Evolutionary conservation across 1,140 invertebrate genomes (phyloP).

Genomic region (Magallana angulata): DNA sequence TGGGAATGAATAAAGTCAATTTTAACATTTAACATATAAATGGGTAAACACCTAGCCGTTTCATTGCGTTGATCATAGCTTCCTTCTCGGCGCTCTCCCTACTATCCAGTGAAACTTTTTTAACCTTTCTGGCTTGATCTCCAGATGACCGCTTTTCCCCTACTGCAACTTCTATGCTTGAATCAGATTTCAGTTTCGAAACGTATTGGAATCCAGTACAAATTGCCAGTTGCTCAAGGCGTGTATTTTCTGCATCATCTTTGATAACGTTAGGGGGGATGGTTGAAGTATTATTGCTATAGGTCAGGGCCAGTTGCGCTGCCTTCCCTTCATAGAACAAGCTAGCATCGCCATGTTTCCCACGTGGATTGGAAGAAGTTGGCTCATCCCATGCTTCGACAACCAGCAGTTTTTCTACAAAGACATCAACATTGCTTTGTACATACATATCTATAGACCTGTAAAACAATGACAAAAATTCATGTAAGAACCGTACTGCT

Average conservation of each 20-base stretch:
- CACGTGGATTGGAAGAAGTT: constrained; percentile 48
- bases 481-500: constrained; percentile 40
- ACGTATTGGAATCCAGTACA: constrained; percentile 57
- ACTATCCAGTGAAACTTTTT: neutral
- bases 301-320: constrained; percentile 37
- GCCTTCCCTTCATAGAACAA: constrained; percentile 49
- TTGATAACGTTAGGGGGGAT: neutral
- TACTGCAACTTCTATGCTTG: constrained; percentile 45
- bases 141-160: neutral
- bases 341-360: constrained; percentile 44
- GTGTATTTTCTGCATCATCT: neutral
- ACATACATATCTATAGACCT: neutral
- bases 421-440: neutral
- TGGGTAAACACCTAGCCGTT: constrained; percentile 18
- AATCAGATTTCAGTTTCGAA: neutral
- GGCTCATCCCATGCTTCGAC: constrained; percentile 61
- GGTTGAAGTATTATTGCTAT: neutral
- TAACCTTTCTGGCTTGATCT: constrained; percentile 2
- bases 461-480: neutral
- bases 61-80: constrained; percentile 32
- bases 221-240: constrained; percentile 46
- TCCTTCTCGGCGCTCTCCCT: constrained; percentile 2
- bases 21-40: neutral
- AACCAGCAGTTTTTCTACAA: constrained; percentile 48
- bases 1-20: too few relatives aligned